phyloP scores from a whole-genome alignment of 1,140 invertebrate genomes.

The Pseudomyrmex cubaensis region DNA sequence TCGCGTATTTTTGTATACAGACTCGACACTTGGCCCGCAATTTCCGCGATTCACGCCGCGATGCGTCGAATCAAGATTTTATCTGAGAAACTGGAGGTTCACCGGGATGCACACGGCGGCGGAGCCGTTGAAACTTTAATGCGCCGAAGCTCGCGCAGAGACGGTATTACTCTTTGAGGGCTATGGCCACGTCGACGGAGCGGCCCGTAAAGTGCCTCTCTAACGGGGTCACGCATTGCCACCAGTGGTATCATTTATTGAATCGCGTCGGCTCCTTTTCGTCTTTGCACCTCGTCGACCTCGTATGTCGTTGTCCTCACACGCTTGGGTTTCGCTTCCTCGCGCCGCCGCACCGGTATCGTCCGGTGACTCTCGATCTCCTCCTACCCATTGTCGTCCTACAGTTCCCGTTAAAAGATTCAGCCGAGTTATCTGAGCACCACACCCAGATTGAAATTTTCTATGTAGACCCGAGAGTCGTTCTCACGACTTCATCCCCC shows the following conservation, averaged over 20 bases:
- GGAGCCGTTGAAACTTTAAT: constrained; percentile 66
- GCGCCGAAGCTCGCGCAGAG: constrained; percentile 29
- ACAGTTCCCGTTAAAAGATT: constrained; percentile 83
- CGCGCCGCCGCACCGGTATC: not conserved
- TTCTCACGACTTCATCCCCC: constrained; percentile 40
- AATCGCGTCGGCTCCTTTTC: constrained; percentile 70
- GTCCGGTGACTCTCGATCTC: constrained; percentile 5
- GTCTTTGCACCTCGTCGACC: constrained; percentile 24
- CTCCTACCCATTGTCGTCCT: constrained; percentile 50
- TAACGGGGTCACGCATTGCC: constrained; percentile 80
- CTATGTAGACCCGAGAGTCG: constrained; percentile 78
- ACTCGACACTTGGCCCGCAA: constrained; percentile 9
- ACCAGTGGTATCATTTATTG: constrained; percentile 81
- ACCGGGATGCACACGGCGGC: constrained; percentile 50
- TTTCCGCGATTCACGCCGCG: constrained; percentile 41
- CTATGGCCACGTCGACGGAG: constrained; percentile 56
- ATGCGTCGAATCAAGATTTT: constrained; percentile 68
- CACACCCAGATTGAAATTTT: constrained; percentile 84
- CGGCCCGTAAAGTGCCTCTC: constrained; percentile 76
- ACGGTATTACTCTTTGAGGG: constrained; percentile 60
- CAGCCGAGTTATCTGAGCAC: constrained; percentile 81
- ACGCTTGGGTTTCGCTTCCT: not conserved
- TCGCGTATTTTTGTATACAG: not conserved
- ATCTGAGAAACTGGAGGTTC: constrained; percentile 66
- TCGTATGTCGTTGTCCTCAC: constrained; percentile 22